A percentile compares a stretch with the other conserved stretches of the same genome.
Evolutionary conservation across 2,113 vertebrate species (phyloP).

Genomic region (Orthonyx spaldingii): DNA sequence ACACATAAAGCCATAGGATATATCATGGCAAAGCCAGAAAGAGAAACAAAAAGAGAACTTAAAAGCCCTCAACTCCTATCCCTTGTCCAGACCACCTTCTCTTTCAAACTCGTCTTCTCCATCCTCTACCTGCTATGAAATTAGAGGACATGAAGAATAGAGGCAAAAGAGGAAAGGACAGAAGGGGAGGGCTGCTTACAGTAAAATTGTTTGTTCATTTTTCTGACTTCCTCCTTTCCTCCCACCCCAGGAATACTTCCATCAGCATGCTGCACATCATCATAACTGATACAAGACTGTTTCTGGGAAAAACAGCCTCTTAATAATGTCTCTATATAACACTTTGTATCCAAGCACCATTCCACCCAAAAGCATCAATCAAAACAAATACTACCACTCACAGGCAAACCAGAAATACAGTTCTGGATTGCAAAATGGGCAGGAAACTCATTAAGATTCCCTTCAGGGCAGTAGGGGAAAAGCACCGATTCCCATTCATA

Average conservation of each 20-base stretch:
- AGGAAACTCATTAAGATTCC: constrained; percentile 49
- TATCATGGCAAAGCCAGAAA: background rate
- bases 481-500: background rate
- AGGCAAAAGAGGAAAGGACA: background rate
- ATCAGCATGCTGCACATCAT: background rate
- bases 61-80: background rate
- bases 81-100: background rate
- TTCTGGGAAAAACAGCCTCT: constrained; percentile 14
- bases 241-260: background rate
- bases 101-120: background rate
- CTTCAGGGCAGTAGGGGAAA: constrained; percentile 16
- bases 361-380: constrained; percentile 19
- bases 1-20: background rate
- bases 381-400: background rate
- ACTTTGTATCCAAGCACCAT: background rate
- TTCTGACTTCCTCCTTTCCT: background rate
- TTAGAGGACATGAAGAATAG: background rate
- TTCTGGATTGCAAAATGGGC: constrained; percentile 10
- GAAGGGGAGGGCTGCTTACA: background rate
- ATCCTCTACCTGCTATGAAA: background rate
- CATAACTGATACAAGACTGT: background rate
- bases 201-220: background rate
- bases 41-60: background rate
- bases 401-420: constrained; percentile 21
- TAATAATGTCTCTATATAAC: background rate